Evolutionary conservation across 2,113 vertebrate species (phyloP).

Genomic region (Dascyllus trimaculatus): DNA sequence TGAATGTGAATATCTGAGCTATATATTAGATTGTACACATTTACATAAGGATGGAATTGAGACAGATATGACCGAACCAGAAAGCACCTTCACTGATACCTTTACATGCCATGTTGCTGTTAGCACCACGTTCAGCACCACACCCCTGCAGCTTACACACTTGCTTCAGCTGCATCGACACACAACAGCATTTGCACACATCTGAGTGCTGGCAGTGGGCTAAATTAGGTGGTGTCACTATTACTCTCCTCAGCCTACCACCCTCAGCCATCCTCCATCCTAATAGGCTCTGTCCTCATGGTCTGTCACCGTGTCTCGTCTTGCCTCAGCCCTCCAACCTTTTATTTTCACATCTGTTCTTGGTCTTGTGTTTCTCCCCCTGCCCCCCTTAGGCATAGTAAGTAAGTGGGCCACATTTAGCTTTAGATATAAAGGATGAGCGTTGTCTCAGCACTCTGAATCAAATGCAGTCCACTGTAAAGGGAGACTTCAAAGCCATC

Average conservation of each 20-base stretch:
- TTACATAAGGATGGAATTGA: too few species aligned
- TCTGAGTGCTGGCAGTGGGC: constrained; percentile 4
- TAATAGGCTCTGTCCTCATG: constrained; percentile 20
- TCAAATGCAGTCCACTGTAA: constrained; percentile 3
- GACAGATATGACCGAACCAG: background rate
- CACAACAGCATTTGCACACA: constrained; percentile 14
- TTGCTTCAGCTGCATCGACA: constrained; percentile 23
- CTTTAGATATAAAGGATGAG: constrained; percentile 19
- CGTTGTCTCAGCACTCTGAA: constrained; percentile 41
- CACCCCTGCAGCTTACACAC: constrained; percentile 55
- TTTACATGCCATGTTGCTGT: background rate
- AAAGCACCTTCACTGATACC: background rate
- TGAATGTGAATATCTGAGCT: background rate
- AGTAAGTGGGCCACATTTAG: constrained; percentile 33
- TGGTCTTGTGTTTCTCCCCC: background rate
- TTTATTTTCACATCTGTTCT: constrained; percentile 37
- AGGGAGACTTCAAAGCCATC: constrained; percentile 12
- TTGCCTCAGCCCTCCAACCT: constrained; percentile 9
- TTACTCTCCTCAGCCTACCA: constrained; percentile 37
- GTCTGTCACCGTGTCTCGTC: constrained; percentile 23
- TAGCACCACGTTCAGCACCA: constrained; percentile 48
- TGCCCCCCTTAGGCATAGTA: constrained; percentile 18
- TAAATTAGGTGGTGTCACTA: constrained; percentile 61
- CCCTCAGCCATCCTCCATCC: constrained; percentile 7
- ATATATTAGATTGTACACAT: background rate